Percentiles rank a stretch among this genome's conserved stretches.
phyloP scores from a whole-genome alignment of 2,113 vertebrate species.

The Patagioenas fasciata region DNA sequence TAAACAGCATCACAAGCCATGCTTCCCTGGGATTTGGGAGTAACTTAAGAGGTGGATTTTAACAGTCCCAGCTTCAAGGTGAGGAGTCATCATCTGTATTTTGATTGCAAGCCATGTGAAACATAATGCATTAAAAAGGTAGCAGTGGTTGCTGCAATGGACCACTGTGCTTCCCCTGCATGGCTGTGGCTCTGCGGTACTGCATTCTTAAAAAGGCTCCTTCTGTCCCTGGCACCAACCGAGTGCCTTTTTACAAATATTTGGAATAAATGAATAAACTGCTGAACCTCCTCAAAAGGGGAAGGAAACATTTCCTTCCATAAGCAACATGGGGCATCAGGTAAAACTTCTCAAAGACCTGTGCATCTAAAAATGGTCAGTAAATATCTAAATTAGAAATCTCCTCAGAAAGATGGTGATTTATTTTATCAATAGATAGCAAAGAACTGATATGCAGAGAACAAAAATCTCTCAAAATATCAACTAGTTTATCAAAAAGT shows the following conservation, averaged over 20 bases:
- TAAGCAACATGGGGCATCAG: background rate
- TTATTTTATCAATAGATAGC: background rate
- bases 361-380: accelerated
- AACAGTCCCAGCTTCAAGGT: background rate
- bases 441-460: background rate
- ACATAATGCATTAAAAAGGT: background rate
- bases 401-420: background rate
- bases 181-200: background rate
- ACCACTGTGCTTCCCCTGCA: background rate
- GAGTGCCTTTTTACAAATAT: slow-evolving; percentile 34
- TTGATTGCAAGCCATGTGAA: background rate
- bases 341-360: background rate
- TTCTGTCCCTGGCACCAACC: background rate
- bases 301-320: background rate
- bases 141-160: background rate
- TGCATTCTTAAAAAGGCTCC: background rate
- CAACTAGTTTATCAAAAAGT: background rate
- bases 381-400: background rate
- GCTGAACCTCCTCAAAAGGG: background rate
- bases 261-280: slow-evolving; percentile 38
- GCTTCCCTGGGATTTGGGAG: background rate
- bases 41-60: background rate
- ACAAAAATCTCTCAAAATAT: background rate
- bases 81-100: background rate
- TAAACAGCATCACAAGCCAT: background rate